These are phyloP conservation scores for Ariopsis seemanni DNA, from an alignment of 2,113 vertebrate genomes.

Conservation along the genomic window DNA sequence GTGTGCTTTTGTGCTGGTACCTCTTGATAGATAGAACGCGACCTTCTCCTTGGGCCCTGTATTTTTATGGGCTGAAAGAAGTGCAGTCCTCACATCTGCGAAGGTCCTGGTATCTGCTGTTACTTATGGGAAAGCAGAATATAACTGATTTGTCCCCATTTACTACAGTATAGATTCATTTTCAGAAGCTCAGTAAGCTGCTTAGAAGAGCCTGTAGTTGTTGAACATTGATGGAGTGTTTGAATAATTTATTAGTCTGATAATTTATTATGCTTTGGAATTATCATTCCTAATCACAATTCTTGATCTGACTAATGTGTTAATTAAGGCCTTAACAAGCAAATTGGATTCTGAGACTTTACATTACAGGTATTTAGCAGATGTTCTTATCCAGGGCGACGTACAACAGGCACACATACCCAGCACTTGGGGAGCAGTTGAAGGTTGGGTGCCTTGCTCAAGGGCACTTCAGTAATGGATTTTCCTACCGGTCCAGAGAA, in stretches of 20 bases:
- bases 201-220: neutral
- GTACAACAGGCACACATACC: too few relatives aligned
- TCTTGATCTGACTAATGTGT: neutral
- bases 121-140: constrained; percentile 29
- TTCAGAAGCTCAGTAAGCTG: neutral
- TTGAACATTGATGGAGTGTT: neutral
- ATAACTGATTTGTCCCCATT: neutral
- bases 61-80: constrained; percentile 62
- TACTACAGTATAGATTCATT: neutral
- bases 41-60: constrained; percentile 62
- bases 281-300: neutral
- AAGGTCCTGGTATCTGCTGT: constrained; percentile 65
- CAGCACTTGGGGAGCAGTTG: too few relatives aligned
- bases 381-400: too few relatives aligned
- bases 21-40: constrained; percentile 64
- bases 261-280: neutral
- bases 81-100: constrained; percentile 60
- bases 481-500: too few relatives aligned
- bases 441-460: too few relatives aligned
- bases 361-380: too few relatives aligned
- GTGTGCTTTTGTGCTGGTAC: constrained; percentile 46
- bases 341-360: neutral
- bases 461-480: too few relatives aligned
- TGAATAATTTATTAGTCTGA: neutral
- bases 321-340: neutral